A percentile compares a stretch with the other conserved stretches of the same genome.
Conservation (phyloP, 2,113 vertebrate genomes). For the Anser cygnoides region DNA sequence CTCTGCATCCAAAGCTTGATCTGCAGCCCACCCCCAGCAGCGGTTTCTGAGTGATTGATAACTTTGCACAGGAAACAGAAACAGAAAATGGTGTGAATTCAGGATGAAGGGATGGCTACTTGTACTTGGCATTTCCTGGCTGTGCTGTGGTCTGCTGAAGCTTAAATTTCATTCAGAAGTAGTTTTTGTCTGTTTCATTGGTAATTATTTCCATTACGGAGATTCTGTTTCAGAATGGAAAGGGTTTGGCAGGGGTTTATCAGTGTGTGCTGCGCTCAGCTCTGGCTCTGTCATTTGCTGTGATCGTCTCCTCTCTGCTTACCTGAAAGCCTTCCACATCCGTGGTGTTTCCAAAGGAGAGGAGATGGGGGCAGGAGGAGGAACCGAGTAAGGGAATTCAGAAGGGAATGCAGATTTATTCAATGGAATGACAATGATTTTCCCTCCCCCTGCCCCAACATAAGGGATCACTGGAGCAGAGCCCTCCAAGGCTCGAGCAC, state of each 20-base stretch:
- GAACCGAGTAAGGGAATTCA: background rate
- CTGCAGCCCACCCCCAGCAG: background rate
- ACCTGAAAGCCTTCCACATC: background rate
- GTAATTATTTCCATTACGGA: slow-evolving; percentile 35
- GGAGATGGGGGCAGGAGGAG: background rate
- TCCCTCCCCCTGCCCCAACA: background rate
- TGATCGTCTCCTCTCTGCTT: background rate
- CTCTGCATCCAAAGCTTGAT: background rate
- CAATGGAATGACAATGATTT: background rate
- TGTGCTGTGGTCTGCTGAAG: slow-evolving; percentile 37
- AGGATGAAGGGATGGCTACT: slow-evolving; percentile 52
- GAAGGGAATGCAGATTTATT: background rate
- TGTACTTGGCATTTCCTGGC: slow-evolving; percentile 59
- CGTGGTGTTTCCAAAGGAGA: background rate
- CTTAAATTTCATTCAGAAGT: slow-evolving; percentile 16
- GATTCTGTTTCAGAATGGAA: slow-evolving; percentile 12
- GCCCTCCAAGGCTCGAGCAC: background rate
- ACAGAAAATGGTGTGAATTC: slow-evolving; percentile 36
- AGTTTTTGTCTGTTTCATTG: slow-evolving; percentile 35
- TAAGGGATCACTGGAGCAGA: background rate
- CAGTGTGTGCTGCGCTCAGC: background rate
- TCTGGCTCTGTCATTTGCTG: background rate
- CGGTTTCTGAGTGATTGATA: background rate
- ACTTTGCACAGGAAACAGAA: slow-evolving; percentile 44
- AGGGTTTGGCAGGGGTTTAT: slow-evolving; percentile 20